Evolutionary conservation across 1,140 invertebrate genomes (phyloP), one percentile per base, ranked within the genome.

Genomic region (Sinonovacula constricta): DNA sequence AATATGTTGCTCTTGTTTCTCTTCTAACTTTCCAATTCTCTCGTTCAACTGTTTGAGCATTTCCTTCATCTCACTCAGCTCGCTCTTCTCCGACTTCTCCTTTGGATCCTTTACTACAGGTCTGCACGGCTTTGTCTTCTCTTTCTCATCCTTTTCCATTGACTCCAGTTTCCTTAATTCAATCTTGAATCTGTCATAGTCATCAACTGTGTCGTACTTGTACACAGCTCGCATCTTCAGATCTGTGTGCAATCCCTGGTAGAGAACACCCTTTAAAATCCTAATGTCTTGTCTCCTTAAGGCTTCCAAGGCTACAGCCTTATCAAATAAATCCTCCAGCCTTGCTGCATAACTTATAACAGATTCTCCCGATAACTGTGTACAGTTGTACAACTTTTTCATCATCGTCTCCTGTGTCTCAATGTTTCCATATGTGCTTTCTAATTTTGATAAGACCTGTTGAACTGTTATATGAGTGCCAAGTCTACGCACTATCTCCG

Each of bases 121-220:
- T 45, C 30, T 56, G 12, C 53, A 57, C 14, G 56, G 1, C 24
- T 71, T 34, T 34, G 10, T 57, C 39, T 67, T 34, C 45, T 24
- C 3, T 5, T 22, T 33, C 3, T 2, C 51, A 56, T 39, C 34
- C 26, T 34, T 39, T n/a, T 45, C n/a, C 12, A 56, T 36, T n/a
- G 22, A 18, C 28, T 71, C 54, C n/a, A 71, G 22, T 24, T 71
- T 71, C 22, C 68, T 59, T 7, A 71, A 31, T 60, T 71, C 68
- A 5, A 3, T 59, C 18, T 49, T 71, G 18, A 71, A 71, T 5
- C 34, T 33, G 12, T 71, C 34, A 60, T 71, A 71, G 1, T 49
- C 34, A 2, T 18, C 18, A 3, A 70, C 31, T 28, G 33, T 45
- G 22, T 60, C 68, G 28, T 26, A 28, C 33, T 36, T 26, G 15